Conservation (phyloP, 2,797 vertebrate species). For the Hephaestus fuliginosus region DNA sequence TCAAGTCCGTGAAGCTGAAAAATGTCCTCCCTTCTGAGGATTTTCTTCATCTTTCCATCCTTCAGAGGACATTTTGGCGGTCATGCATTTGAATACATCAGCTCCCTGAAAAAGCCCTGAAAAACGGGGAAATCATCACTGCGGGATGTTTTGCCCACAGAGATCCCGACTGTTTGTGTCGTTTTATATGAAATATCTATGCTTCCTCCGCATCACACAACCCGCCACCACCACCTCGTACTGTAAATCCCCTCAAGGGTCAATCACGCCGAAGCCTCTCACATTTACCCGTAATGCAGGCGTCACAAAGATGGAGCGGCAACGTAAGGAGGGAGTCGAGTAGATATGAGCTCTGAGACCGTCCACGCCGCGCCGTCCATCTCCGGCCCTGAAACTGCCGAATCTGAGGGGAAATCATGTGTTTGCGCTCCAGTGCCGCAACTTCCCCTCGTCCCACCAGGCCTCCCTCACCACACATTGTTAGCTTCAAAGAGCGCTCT, state of each 20-base stretch:
- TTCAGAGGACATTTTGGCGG: constrained; percentile 3
- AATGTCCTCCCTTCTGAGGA: not conserved
- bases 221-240: constrained; percentile 31
- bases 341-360: constrained; percentile 67
- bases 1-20: not conserved
- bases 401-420: constrained; percentile 73
- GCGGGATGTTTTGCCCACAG: constrained; percentile 20
- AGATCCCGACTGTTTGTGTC: constrained; percentile 12
- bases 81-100: not conserved
- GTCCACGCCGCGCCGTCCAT: constrained; percentile 31
- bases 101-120: not conserved
- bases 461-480: constrained; percentile 18
- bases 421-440: constrained; percentile 43
- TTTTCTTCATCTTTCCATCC: not conserved
- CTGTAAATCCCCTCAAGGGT: constrained; percentile 51
- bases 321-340: constrained; percentile 3
- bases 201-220: constrained; percentile 27
- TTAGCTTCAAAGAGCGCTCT: constrained; percentile 47
- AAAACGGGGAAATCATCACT: constrained; percentile 34
- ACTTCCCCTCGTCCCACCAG: constrained; percentile 51
- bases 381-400: constrained; percentile 20
- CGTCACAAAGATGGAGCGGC: constrained; percentile 60
- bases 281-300: constrained; percentile 64
- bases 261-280: constrained; percentile 53
- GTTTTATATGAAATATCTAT: constrained; percentile 10